Conservation (phyloP, 2,113 vertebrate species). For the Eubucco bourcierii region DNA sequence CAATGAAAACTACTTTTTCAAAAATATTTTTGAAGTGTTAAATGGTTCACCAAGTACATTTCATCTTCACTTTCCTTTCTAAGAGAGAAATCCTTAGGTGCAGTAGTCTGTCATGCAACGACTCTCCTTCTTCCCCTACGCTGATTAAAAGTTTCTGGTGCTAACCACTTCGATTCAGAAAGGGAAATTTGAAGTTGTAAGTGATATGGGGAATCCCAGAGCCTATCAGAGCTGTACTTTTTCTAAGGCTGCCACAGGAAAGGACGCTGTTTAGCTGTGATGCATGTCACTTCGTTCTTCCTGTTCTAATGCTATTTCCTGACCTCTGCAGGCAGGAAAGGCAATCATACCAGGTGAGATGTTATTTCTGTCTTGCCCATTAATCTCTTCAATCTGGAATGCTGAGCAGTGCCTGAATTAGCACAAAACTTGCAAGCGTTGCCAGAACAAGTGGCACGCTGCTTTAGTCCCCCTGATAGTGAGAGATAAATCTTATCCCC, state of each 20-base stretch:
- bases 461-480: fast-evolving
- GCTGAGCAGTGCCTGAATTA: not conserved
- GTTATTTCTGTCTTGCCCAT: not conserved
- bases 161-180: slow-evolving; percentile 9
- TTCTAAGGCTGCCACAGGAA: slow-evolving; percentile 39
- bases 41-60: not conserved
- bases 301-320: slow-evolving; percentile 12
- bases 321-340: slow-evolving; percentile 20
- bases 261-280: slow-evolving; percentile 34
- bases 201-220: slow-evolving; percentile 40
- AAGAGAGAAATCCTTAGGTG: not conserved
- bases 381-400: not conserved
- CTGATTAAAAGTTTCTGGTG: slow-evolving; percentile 52
- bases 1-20: not conserved
- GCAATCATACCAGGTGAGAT: not conserved
- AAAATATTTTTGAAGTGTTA: not conserved
- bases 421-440: not conserved
- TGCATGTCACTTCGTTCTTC: slow-evolving; percentile 32
- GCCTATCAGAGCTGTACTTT: not conserved
- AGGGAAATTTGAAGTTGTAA: slow-evolving; percentile 35
- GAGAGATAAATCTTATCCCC: not conserved
- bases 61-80: slow-evolving; percentile 5
- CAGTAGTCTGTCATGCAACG: not conserved
- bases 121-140: not conserved
- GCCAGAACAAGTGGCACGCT: not conserved